Evolutionary conservation across 2,113 vertebrate species (phyloP), one percentile per base, ranked within the genome.

Genomic region (Corythoichthys haematopterus): DNA sequence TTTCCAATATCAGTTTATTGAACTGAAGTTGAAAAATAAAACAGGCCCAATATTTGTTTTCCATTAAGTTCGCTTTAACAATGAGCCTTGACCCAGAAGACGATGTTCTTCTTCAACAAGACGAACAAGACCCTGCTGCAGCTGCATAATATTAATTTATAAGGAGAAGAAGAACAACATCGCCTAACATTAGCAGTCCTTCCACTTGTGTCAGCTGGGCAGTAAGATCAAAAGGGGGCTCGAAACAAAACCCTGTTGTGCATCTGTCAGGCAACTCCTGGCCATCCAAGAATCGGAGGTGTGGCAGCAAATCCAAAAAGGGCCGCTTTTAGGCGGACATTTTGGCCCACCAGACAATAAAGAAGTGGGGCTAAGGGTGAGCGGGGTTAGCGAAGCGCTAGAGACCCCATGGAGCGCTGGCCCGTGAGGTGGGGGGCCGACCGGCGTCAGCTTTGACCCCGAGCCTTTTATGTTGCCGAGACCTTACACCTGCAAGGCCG

Each of bases 191-290:
- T 75, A 48, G 70, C 50, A 33, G 48, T 33, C 48, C 62, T 36
- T 28, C n/a, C 56, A 52, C 38, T 62, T 4, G 51, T 4, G 55
- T 46, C 2, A 47, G 46, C 71, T 35, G 2, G 33, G 55, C 74
- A 63, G 75, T 65, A 51, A 84, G 81, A 88, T 89, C 85, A 89
- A 84, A 87, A 76, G 74, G 75, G 63, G 36, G 59, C 65, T 43
- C 58, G 11, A 72, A 80, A 89, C 85, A 87, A 87, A 84, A 88
- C 81, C 80, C 84, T 78, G 82, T 83, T 86, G 80, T 88, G 80
- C 77, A 78, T 81, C 71, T 85, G 87, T 88, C 84, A 83, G 75
- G 78, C 69, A 4, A 65, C 68, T 77, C 69, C 47, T 33, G 58
- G 64, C 77, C 65, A 78, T 79, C 69, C 64, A 79, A 80, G 72